Conservation (phyloP, 92 coral and sea anemone species). For the Parazoanthus atlanticus region DNA sequence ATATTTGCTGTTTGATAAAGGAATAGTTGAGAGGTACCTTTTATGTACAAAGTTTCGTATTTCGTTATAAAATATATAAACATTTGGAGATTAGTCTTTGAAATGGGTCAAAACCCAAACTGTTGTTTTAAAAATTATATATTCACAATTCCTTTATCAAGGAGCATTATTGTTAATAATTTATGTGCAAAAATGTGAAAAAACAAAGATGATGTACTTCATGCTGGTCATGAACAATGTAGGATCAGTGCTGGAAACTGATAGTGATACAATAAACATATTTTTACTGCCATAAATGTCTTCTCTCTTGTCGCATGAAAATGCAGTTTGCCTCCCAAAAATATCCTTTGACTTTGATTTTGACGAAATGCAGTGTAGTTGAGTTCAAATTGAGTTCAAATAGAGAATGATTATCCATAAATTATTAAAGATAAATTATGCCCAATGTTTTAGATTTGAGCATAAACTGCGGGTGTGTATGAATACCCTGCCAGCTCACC, state of each 20-base stretch:
- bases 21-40: constrained; percentile 49
- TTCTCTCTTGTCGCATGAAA: not conserved
- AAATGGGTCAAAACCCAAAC: constrained; percentile 67
- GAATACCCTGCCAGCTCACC: too few relatives aligned
- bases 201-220: constrained; percentile 59
- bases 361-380: too few relatives aligned
- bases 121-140: constrained; percentile 57
- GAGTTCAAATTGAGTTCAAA: too few relatives aligned
- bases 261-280: constrained; percentile 58
- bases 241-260: constrained; percentile 89
- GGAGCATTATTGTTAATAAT: constrained; percentile 66
- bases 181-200: constrained; percentile 54
- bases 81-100: constrained; percentile 26
- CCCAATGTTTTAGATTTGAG: too few relatives aligned
- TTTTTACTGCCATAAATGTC: constrained; percentile 48
- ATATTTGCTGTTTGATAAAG: constrained; percentile 77
- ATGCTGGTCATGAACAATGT: constrained; percentile 91
- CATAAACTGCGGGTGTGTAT: too few relatives aligned
- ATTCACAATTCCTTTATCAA: constrained; percentile 77
- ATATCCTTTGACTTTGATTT: too few relatives aligned
- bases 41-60: constrained; percentile 50
- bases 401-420: too few relatives aligned
- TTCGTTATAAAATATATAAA: constrained; percentile 54
- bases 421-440: too few relatives aligned
- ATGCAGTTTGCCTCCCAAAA: not conserved